phyloP scores from a whole-genome alignment of 2,797 vertebrate species.

The Tarsius wallacei region DNA sequence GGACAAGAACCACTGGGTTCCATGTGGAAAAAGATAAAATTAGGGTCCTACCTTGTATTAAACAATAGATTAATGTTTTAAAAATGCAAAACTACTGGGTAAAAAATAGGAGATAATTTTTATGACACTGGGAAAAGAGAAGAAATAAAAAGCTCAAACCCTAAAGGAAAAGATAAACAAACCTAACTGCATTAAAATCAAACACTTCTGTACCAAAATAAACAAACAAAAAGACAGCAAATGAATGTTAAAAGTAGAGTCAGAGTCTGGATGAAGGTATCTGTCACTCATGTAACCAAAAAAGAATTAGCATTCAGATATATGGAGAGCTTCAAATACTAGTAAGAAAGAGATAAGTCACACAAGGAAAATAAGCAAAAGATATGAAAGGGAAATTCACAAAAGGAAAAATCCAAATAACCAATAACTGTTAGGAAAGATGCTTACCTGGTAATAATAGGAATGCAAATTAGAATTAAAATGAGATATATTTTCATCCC shows the following conservation, averaged over 20 bases:
- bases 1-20: neutral
- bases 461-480: neutral
- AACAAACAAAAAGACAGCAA: neutral
- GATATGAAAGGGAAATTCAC: neutral
- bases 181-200: neutral
- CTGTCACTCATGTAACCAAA: neutral
- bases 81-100: neutral
- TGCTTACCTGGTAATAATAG: neutral
- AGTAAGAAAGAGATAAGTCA: neutral
- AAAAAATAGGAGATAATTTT: neutral
- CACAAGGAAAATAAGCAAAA: neutral
- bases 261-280: neutral
- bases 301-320: neutral
- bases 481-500: neutral
- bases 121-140: neutral
- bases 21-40: neutral
- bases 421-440: neutral
- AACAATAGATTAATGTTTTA: neutral
- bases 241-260: neutral
- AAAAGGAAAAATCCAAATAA: neutral
- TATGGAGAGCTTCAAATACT: neutral
- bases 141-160: neutral
- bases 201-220: neutral
- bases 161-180: neutral
- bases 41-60: neutral